Evolutionary conservation across 2,113 vertebrate genomes (phyloP), one percentile per base, ranked within the genome.

Genomic region (Pteruthius melanotis): DNA sequence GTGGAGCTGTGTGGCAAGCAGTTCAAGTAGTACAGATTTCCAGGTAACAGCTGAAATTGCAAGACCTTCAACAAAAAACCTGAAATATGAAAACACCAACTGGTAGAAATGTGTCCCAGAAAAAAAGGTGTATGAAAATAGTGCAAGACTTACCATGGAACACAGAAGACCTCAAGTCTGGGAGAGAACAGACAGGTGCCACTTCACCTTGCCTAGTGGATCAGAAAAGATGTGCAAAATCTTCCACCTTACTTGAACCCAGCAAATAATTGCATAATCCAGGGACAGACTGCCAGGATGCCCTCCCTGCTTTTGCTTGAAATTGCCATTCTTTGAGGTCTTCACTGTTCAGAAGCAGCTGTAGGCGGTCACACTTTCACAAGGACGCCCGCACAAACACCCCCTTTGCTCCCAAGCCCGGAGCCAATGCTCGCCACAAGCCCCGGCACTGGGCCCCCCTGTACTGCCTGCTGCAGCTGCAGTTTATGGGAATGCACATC

Each of bases 121-220:
- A 94, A 98, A 92, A 65, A 35, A 72, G 20, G 97, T n/a, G 75
- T 97, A 98, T 95, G 95, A 98, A 82, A 98, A 98, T 98, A 99
- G 98, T 99, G 98, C 98, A 99, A 99, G 97, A 98, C 98, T 98
- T 98, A 98, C 98, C 98, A 96, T 94, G 47, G 95, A 97, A 98
- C 98, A 98, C 98, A 98, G 98, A 98, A 99, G 98, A 99, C 98
- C 98, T 98, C 94, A 91, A 97, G 96, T 47, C 75, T 74, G 83
- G 80, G 53, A 70, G 52, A 77, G 52, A 86, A 90, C 37, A 82
- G 70, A 93, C 66, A 94, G 93, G 93, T 77, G 91, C 96, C 88
- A 77, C 89, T 83, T 96, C 56, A 27, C 95, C 96, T 93, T 47
- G 90, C 95, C 95, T 90, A 84, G 89, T 3, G 10, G 14, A 83